Evolutionary conservation across 1,140 invertebrate species (phyloP).

Genomic region (Galendromus occidentalis): DNA sequence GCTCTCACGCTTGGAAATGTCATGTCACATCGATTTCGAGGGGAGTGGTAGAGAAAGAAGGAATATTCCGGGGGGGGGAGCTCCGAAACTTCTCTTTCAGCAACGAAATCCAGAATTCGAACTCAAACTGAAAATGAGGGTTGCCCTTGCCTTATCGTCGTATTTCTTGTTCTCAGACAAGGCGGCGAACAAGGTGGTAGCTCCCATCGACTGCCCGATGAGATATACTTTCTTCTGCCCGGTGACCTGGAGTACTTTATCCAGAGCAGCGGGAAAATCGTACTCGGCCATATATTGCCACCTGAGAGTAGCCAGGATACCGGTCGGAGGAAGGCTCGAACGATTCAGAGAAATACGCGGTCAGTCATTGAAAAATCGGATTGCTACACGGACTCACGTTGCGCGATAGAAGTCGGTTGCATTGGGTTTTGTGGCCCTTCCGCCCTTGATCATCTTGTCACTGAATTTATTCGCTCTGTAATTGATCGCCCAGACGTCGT

Average conservation of each 20-base stretch:
- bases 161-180: neutral
- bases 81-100: neutral
- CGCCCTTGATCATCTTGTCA: neutral
- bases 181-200: neutral
- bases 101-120: no score
- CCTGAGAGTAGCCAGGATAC: no score
- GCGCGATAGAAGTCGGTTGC: neutral
- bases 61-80: neutral
- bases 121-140: no score
- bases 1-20: neutral
- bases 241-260: neutral
- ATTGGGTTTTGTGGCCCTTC: neutral
- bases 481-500: neutral
- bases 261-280: neutral
- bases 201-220: neutral
- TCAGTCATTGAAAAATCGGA: no score
- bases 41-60: neutral
- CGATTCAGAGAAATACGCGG: no score
- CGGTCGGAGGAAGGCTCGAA: no score
- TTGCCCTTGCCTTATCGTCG: neutral
- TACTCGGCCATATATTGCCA: constrained; percentile 1
- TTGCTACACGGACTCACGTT: neutral
- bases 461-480: neutral
- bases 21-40: neutral
- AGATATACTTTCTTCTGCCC: neutral